These are phyloP conservation scores for Microcebus griseorufus DNA, from an alignment of 2,113 vertebrate genomes.

Conservation along the genomic window DNA sequence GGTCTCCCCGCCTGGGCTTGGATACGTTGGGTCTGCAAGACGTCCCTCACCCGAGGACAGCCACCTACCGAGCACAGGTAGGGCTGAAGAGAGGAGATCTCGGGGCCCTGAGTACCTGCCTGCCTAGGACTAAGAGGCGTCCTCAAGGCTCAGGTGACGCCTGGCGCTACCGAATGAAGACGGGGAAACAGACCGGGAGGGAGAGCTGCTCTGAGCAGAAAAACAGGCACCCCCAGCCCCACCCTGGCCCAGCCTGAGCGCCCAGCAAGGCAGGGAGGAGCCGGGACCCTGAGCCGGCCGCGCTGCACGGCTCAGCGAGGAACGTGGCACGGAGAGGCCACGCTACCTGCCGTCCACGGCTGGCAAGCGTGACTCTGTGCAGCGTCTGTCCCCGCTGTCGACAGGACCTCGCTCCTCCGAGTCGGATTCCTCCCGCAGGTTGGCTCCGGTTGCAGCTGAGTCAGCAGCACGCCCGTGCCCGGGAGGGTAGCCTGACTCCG, in stretches of 20 bases:
- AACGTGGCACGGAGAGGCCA: background rate
- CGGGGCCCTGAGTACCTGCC: background rate
- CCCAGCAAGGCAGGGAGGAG: too few species aligned
- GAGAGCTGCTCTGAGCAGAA: too few species aligned
- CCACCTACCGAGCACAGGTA: background rate
- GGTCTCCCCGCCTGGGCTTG: rapidly evolving
- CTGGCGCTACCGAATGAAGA: rapidly evolving
- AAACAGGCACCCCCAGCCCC: too few species aligned
- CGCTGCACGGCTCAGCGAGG: background rate
- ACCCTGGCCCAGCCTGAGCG: too few species aligned
- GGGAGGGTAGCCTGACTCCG: background rate
- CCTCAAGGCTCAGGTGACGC: rapidly evolving
- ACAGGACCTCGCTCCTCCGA: background rate
- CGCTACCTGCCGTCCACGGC: background rate
- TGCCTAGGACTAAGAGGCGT: background rate
- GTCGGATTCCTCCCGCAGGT: background rate
- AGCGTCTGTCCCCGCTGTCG: rapidly evolving
- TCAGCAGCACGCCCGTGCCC: background rate
- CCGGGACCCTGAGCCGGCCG: too few species aligned
- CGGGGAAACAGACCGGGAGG: too few species aligned
- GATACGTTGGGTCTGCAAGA: rapidly evolving
- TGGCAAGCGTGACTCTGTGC: background rate
- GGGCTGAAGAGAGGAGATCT: background rate
- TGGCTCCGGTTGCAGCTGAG: background rate
- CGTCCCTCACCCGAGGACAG: rapidly evolving